Base-by-base conservation (phyloP, 2,113 vertebrate species). In the Odocoileus hemionus region DNA sequence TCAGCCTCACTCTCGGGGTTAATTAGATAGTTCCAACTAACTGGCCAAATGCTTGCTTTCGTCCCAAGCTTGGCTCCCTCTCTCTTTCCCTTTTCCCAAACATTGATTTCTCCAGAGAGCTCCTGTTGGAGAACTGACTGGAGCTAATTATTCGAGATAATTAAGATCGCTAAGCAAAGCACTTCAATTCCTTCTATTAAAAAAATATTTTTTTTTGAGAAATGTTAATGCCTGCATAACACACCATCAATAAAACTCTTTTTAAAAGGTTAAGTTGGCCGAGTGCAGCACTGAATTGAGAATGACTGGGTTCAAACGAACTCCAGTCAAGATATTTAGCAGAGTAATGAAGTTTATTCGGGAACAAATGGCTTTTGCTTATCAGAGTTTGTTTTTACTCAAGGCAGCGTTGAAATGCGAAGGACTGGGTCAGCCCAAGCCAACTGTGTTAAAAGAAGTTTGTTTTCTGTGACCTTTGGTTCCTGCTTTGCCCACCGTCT, bases 111-210 rank as follows among this genome's bases (percentile, higher is more conserved):
- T 98, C 98, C 25, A 30, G 98, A 98, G 99, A 96, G 96, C 97
- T 98, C 93, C 97, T 98, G 95, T 98, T 98, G 98, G 97, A 98
- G 97, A 98, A 98, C 95, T 98, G 98, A 98, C 97, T 98, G 91
- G 86, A 98, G 96, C 98, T 98, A 99, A 99, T 99, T 99, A 99
- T 99, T 99, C 97, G 97, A 98, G 98, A 98, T 99, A 99, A 99
- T 99, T 98, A 99, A 99, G 98, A 99, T 98, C 76, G 55, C 98
- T 98, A 98, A 98, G 97, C 93, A 98, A 98, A 98, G 98, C 99
- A 98, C 98, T 98, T 98, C 98, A 98, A 98, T 98, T 98, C 98
- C 97, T 97, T 97, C 97, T 30, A 93, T 55, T 83, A 9, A 83
- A 55, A 83, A 39, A 55, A 15, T 95, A 70, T 11, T 6, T 36